Conservation (phyloP, 2,888 invertebrate genomes). For the Pachydiplax longipennis region DNA sequence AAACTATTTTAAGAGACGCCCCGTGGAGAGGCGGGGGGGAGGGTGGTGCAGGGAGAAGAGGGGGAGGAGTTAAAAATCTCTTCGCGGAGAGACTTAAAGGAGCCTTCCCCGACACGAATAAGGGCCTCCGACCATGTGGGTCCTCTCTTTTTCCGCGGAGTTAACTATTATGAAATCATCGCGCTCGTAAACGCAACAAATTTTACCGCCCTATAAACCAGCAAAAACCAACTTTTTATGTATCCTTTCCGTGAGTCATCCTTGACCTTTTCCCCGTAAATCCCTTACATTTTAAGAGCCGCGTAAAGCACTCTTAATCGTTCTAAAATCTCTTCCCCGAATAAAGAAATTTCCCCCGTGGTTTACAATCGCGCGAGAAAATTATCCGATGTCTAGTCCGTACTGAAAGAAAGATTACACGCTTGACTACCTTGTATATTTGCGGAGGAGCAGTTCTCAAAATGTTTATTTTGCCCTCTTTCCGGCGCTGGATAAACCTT, state of each 20-base stretch:
- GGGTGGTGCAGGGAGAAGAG: neutral
- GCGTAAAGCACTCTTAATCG: too few species aligned
- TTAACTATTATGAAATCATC: neutral
- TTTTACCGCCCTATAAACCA: neutral
- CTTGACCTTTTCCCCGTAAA: neutral
- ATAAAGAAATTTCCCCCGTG: neutral
- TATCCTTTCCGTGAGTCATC: neutral
- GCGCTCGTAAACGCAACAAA: neutral
- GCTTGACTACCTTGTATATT: neutral
- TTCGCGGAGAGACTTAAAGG: neutral
- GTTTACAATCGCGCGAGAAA: neutral
- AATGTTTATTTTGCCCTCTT: neutral
- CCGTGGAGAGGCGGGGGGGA: neutral
- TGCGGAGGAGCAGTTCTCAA: neutral
- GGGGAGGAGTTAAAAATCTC: neutral
- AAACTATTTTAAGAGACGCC: constrained; percentile 1
- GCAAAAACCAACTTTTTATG: neutral
- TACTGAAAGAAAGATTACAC: neutral
- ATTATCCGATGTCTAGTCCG: neutral
- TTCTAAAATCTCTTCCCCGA: too few species aligned
- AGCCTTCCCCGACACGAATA: neutral
- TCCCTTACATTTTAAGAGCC: too few species aligned
- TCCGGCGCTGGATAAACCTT: neutral
- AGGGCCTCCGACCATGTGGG: neutral
- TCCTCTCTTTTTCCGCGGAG: neutral